Percentiles rank a stretch among this genome's conserved stretches.
Evolutionary conservation across 1,140 invertebrate genomes (phyloP).

Genomic region (Geopemphigus sp.): DNA sequence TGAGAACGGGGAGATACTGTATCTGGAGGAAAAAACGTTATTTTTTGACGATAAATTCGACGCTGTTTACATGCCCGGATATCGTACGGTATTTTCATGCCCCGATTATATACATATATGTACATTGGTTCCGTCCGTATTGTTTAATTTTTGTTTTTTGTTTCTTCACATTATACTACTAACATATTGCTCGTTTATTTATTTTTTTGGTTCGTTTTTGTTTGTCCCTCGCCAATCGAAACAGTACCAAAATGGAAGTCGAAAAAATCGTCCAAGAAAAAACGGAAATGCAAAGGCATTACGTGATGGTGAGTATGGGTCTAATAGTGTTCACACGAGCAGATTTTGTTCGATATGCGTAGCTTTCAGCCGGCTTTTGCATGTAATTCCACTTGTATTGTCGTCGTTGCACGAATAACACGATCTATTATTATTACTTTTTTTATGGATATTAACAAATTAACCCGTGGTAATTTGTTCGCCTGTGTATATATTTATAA

Average conservation of each 20-base stretch:
- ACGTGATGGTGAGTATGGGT: conserved; percentile 86
- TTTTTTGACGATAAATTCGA: conserved; percentile 31
- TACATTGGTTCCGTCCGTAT: conserved; percentile 38
- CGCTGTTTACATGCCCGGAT: too few species aligned
- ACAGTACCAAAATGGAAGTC: conserved; percentile 82
- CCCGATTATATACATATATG: conserved; percentile 12
- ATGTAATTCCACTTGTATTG: conserved; percentile 17
- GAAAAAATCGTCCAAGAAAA: conserved; percentile 97
- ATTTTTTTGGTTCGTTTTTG: conserved; percentile 52
- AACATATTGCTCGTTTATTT: conserved; percentile 48
- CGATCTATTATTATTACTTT: not conserved
- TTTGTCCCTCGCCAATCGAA: conserved; percentile 48
- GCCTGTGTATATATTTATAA: not conserved
- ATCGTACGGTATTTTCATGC: too few species aligned
- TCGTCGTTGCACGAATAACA: conserved; percentile 54
- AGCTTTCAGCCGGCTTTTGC: conserved; percentile 32
- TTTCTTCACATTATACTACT: conserved; percentile 50
- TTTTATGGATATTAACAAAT: not conserved
- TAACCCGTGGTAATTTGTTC: not conserved
- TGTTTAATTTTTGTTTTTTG: conserved; percentile 50
- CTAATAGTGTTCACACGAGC: conserved; percentile 13
- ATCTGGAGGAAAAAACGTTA: not conserved
- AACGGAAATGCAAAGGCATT: conserved; percentile 97
- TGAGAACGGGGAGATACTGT: too few species aligned
- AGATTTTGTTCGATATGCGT: not conserved